Evolutionary conservation across 1,140 invertebrate species (phyloP).

Genomic region (Cataglyphis hispanica): DNA sequence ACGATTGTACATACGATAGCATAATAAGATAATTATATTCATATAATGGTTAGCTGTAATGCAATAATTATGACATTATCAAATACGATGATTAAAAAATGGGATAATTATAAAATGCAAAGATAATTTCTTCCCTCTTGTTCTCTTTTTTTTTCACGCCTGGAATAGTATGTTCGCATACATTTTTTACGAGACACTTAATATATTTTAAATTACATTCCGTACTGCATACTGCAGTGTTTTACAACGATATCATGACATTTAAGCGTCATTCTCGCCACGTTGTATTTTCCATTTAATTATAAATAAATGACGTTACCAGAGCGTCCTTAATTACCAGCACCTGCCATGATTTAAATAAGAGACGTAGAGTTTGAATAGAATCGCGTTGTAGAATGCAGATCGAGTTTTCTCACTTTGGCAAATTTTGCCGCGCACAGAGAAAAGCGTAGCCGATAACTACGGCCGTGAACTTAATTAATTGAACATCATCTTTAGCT

Average conservation of each 20-base stretch:
- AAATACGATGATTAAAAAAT: not conserved
- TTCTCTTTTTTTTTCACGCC: no score
- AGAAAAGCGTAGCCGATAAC: conserved; percentile 19
- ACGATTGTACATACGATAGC: not conserved
- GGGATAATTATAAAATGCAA: conserved; percentile 4
- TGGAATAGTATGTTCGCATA: not conserved
- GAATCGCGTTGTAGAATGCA: conserved; percentile 4
- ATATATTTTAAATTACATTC: conserved; percentile 55
- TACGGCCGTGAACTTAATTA: conserved; percentile 60
- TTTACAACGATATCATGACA: conserved; percentile 17
- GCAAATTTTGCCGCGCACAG: not conserved
- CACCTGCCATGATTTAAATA: conserved; percentile 19
- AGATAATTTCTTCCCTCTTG: not conserved
- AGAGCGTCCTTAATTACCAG: conserved; percentile 49
- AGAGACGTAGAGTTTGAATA: conserved; percentile 5
- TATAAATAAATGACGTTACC: conserved; percentile 37
- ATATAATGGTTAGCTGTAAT: not conserved
- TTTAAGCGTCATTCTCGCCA: conserved; percentile 43
- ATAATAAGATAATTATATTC: not conserved
- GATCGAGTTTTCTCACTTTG: not conserved
- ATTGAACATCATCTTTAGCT: conserved; percentile 61
- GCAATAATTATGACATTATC: not conserved
- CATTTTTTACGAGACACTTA: conserved; percentile 11
- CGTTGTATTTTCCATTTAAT: conserved; percentile 42
- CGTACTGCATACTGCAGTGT: no score